Base-by-base conservation (phyloP, 2,113 vertebrate species). In the Collichthys lucidus region DNA sequence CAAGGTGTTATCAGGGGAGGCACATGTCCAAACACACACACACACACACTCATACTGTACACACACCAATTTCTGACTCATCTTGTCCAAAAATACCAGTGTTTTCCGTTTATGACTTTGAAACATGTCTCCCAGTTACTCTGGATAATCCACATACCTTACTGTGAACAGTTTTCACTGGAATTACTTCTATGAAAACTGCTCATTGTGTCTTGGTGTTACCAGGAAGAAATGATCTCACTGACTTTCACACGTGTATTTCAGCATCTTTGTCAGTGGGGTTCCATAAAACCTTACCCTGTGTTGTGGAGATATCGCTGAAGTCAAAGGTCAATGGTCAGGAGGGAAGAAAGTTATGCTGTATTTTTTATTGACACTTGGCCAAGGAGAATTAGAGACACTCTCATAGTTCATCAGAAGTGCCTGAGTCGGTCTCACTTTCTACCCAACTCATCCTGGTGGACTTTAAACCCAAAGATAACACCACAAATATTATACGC, bases 1-100 rank as follows among this genome's bases (percentile, higher is more conserved):
- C 53, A 42, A 74, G 69, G 70, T 74, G 62, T 80, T 52, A 26
- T 62, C 20, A 50, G 16, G 44, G 63, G 24, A 59, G 40, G 5
- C n/a, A 47, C 22, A 57, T 17, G 11, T 70, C 16, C 56, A 74
- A 29, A 76, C 31, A 55, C 31, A 31, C 29, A 52, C 16, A 40
- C 8, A 17, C 16, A 72, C 4, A 19, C 14, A 57, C 53, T 15
- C 15, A 42, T 24, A 35, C 15, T 40, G 35, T 40, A 19, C 24
- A 40, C 8, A n/a, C 17, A 19, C 29, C 9, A 20, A 20, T 20
- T 20, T 5, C 10, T 11, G 59, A 35, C 4, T 17, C 31, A 22
- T 31, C 24, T 8, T 4, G 4, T 29, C 16, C 1, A 11, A 19
- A 19, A 20, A 10, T 20, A 35, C 22, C 19, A 35, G 17, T 61